phyloP scores from a whole-genome alignment of 2,113 vertebrate species.

The Takifugu bimaculatus region DNA sequence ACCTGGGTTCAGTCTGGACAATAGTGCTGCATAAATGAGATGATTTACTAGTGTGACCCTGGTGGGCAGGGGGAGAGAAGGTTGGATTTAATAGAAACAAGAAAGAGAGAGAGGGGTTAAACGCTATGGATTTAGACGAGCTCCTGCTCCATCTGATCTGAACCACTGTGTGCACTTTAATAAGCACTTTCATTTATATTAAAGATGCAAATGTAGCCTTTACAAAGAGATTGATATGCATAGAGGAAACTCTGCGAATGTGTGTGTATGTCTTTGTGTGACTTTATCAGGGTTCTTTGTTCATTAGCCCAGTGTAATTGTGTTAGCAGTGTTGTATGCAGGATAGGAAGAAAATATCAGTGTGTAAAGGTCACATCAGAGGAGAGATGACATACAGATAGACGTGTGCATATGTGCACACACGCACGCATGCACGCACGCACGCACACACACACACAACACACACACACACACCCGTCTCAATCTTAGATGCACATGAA shows the following conservation, averaged over 20 bases:
- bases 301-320: slow-evolving; percentile 78
- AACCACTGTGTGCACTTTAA: slow-evolving; percentile 67
- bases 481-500: slow-evolving; percentile 17
- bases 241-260: slow-evolving; percentile 32
- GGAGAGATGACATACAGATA: slow-evolving; percentile 59
- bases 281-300: slow-evolving; percentile 65
- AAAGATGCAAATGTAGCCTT: slow-evolving; percentile 81
- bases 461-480: slow-evolving; percentile 4
- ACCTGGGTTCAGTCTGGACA: slow-evolving; percentile 6
- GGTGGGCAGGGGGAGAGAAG: slow-evolving; percentile 7
- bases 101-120: slow-evolving; percentile 43
- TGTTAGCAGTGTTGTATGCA: slow-evolving; percentile 73
- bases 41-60: not conserved
- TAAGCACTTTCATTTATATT: slow-evolving; percentile 76
- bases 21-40: not conserved
- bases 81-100: slow-evolving; percentile 13
- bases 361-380: slow-evolving; percentile 74
- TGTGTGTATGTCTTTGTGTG: slow-evolving; percentile 30
- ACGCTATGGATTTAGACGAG: slow-evolving; percentile 47
- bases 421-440: slow-evolving; percentile 7
- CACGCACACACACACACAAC: slow-evolving; percentile 16
- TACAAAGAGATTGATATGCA: slow-evolving; percentile 72
- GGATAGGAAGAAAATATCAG: slow-evolving; percentile 61
- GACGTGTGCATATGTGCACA: slow-evolving; percentile 39
- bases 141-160: slow-evolving; percentile 53